Evolutionary conservation across 2,888 invertebrate species (phyloP), one percentile per base, ranked within the genome.

Genomic region (Monochamus alternatus): DNA sequence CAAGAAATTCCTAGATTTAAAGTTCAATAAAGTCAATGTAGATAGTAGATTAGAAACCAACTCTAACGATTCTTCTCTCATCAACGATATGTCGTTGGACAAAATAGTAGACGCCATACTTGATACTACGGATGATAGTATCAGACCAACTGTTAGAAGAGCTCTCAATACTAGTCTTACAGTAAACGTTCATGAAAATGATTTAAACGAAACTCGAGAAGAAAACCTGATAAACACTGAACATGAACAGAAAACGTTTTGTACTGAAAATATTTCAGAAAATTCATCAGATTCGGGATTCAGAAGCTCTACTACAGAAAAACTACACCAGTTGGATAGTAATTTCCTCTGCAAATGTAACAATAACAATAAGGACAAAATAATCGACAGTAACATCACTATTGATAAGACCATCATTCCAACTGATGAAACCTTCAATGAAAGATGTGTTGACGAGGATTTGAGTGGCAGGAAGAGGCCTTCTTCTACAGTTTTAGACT

Each of bases 91-190:
- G 89, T 86, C 91, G 86, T 86, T 93, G 62, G 92, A 93, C 83
- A 90, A 89, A 87, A 91, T 93, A 88, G 92, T 93, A 60, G 92
- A 92, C 83, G 92, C 92, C 75, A 91, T 93, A 72, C 89, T 93
- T 78, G 92, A 92, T 80, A 91, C 91, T 77, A 91, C 91, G 1
- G 90, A 90, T 83, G 90, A 90, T 70, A 88, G 90, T 0, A 91
- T 90, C 62, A 74, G 76, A 51, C 73, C 78, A 7, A 74, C 68
- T 12, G 87, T 89, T 88, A 47, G 77, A 74, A 60, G 69, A 38
- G 78, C 80, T 3, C 38, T 78, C 2, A 82, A 83, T 73, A 81
- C 77, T 30, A 83, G 84, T 67, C 81, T 83, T 38, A 78, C 79
- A 47, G 84, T 81, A 4, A 82, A 84, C 62, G 75, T 81, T 43